Evolutionary conservation across 23 tunicate genomes (phyloP).

Genomic region (Clavelina lepadiformis): DNA sequence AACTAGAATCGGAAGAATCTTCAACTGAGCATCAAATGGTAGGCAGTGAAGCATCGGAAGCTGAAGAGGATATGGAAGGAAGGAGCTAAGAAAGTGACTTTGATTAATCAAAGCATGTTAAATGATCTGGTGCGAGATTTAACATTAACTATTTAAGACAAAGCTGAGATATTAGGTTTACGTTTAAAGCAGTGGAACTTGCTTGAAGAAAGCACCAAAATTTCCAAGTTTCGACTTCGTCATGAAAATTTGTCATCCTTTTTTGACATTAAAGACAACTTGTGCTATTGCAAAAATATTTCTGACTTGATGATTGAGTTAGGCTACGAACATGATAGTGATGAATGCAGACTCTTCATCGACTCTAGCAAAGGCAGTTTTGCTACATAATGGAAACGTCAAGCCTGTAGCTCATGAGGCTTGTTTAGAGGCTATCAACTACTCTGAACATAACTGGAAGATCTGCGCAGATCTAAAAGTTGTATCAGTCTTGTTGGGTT

Average conservation of each 20-base stretch:
- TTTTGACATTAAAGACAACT: constrained; percentile 9
- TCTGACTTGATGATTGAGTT: constrained; percentile 3
- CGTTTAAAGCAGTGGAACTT: constrained; percentile 9
- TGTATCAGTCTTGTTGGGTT: constrained; percentile 22
- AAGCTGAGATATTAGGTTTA: constrained; percentile 10
- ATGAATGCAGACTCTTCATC: constrained; percentile 9
- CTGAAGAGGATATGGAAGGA: constrained; percentile 8
- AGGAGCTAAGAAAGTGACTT: constrained; percentile 8
- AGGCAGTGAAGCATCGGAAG: constrained; percentile 1
- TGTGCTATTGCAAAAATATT: constrained; percentile 10
- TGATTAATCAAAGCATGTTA: constrained; percentile 11
- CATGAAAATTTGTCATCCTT: constrained; percentile 1
- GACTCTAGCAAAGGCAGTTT: constrained; percentile 2
- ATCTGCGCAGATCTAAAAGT: constrained; percentile 25
- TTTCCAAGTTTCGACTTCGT: constrained; percentile 19
- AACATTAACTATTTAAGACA: constrained; percentile 17
- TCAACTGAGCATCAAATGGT: constrained; percentile 7
- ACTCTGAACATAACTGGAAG: constrained; percentile 4
- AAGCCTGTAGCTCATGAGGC: constrained; percentile 1
- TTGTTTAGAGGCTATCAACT: constrained; percentile 13
- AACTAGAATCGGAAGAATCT: constrained; percentile 11
- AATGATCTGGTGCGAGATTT: constrained; percentile 13
- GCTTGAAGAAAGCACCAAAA: constrained; percentile 9
- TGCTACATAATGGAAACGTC: constrained; percentile 2
- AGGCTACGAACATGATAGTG: constrained; percentile 15